These are phyloP conservation scores for Kryptopterus vitreolus DNA, from an alignment of 2,797 vertebrate genomes.

Conservation along the genomic window DNA sequence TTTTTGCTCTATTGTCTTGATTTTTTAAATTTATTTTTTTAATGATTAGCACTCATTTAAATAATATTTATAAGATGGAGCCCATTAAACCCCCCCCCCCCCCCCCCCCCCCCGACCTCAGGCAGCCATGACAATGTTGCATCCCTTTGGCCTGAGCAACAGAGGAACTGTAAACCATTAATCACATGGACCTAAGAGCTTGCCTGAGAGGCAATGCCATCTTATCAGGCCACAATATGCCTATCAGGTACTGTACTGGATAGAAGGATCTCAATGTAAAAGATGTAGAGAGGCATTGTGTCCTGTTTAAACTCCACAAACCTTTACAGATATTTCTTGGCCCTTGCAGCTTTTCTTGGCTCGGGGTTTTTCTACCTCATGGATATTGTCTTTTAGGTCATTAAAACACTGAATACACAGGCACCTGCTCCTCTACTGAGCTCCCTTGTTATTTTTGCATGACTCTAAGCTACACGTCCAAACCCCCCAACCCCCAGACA, in stretches of 20 bases:
- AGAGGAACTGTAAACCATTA: neutral
- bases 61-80: constrained; percentile 55
- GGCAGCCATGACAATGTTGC: constrained; percentile 48
- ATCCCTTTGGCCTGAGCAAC: no score
- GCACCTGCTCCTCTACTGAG: constrained; percentile 38
- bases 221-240: neutral
- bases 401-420: constrained; percentile 19
- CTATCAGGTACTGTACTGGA: neutral
- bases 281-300: neutral
- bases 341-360: constrained; percentile 26
- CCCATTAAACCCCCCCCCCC: no score
- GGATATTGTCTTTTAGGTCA: neutral
- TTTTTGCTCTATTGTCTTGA: no score
- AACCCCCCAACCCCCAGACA: constrained; percentile 62
- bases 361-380: neutral
- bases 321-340: constrained; percentile 22
- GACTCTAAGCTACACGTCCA: constrained; percentile 58
- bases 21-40: no score
- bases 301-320: neutral
- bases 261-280: neutral
- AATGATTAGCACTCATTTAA: no score
- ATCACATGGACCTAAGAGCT: constrained; percentile 6
- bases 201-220: neutral
- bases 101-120: constrained; percentile 41
- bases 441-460: constrained; percentile 60